Percentiles rank a stretch among this genome's conserved stretches.
phyloP scores from a whole-genome alignment of 2,888 invertebrate genomes.

The Eremobia ochroleuca region DNA sequence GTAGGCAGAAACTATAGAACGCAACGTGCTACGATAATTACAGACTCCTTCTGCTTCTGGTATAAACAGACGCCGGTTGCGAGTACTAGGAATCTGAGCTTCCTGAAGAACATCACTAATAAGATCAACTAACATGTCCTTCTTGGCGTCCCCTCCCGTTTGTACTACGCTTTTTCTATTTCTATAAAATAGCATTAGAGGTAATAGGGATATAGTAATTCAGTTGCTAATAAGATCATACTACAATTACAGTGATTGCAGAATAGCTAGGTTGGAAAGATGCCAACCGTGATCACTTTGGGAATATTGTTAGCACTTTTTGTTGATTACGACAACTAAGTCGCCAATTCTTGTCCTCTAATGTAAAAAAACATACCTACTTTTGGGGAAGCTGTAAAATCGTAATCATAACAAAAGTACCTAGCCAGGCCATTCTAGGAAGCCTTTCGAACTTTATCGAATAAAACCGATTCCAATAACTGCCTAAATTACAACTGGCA shows the following conservation, averaged over 20 bases:
- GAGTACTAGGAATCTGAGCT: background rate
- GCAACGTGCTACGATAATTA: background rate
- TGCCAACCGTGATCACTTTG: conserved; percentile 40
- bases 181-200: conserved; percentile 15
- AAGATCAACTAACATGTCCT: background rate
- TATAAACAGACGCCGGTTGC: background rate
- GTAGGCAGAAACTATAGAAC: background rate
- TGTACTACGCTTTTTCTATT: conserved; percentile 2
- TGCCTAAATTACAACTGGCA: conserved; percentile 42
- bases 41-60: background rate
- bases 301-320: conserved; percentile 34
- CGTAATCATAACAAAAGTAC: conserved; percentile 39
- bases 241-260: conserved; percentile 38
- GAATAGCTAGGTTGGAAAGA: conserved; percentile 35
- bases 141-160: background rate
- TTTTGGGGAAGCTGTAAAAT: conserved; percentile 24
- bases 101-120: background rate
- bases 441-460: conserved; percentile 41
- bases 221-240: conserved; percentile 43
- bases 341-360: conserved; percentile 6
- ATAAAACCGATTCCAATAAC: conserved; percentile 54
- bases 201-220: conserved; percentile 10
- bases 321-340: conserved; percentile 27
- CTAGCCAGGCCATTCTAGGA: conserved; percentile 12
- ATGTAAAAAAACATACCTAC: conserved; percentile 6